phyloP scores from a whole-genome alignment of 1,140 invertebrate species.

The Saxidomus purpurata region DNA sequence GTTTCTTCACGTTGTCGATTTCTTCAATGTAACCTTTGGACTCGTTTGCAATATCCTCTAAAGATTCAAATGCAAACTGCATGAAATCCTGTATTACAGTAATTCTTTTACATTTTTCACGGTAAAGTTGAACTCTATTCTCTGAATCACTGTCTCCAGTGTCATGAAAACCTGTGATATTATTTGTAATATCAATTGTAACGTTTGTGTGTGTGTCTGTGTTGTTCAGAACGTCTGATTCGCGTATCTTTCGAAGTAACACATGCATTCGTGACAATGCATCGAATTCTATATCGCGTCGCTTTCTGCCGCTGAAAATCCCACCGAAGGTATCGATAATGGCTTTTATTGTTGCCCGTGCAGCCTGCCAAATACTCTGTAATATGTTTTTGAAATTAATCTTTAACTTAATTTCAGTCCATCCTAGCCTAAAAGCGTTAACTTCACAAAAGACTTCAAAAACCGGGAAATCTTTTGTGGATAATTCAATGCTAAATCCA shows the following conservation, averaged over 20 bases:
- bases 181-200: not conserved
- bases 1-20: not conserved
- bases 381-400: too few species aligned
- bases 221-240: not conserved
- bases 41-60: not conserved
- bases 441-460: too few species aligned
- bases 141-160: not conserved
- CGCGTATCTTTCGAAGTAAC: not conserved
- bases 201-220: not conserved
- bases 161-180: not conserved
- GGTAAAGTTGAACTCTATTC: not conserved
- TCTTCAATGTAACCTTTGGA: not conserved
- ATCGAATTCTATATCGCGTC: not conserved
- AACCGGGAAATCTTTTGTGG: conserved; percentile 50
- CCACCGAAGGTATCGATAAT: not conserved
- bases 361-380: too few species aligned
- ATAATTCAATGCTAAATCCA: conserved; percentile 62
- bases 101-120: not conserved
- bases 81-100: not conserved
- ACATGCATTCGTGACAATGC: not conserved
- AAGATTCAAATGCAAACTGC: not conserved
- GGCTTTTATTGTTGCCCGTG: conserved; percentile 19
- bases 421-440: too few species aligned
- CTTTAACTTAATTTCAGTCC: conserved; percentile 3
- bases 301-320: not conserved